Evolutionary conservation across 2,113 vertebrate genomes (phyloP).

Genomic region (Steatornis caripensis): DNA sequence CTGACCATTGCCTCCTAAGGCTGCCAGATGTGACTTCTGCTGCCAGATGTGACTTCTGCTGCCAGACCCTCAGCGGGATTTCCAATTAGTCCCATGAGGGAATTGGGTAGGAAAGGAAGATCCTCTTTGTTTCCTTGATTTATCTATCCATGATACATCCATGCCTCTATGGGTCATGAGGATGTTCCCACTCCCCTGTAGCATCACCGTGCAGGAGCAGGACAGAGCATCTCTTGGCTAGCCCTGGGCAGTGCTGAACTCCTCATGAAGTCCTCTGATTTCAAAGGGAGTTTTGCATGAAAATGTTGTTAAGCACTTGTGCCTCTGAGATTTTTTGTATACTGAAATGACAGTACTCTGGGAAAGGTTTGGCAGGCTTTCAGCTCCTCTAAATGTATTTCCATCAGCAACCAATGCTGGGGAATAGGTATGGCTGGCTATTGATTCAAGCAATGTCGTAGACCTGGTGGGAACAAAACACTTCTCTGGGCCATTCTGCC

Average conservation of each 20-base stretch:
- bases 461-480: neutral
- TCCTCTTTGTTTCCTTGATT: neutral
- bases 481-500: neutral
- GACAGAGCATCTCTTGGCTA: neutral
- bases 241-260: neutral
- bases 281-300: neutral
- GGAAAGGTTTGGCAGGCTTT: neutral
- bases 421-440: neutral
- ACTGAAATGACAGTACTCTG: neutral
- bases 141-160: neutral
- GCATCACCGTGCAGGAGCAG: neutral
- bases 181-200: neutral
- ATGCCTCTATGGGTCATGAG: rapidly evolving
- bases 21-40: neutral
- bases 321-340: neutral
- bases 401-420: neutral
- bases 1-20: neutral
- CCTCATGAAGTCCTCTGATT: neutral
- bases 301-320: neutral
- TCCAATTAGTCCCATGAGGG: neutral
- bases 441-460: neutral
- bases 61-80: neutral
- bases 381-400: neutral
- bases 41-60: neutral
- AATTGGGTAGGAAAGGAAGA: neutral